Evolutionary conservation across 2,113 vertebrate species (phyloP).

Genomic region (Vicugna pacos): DNA sequence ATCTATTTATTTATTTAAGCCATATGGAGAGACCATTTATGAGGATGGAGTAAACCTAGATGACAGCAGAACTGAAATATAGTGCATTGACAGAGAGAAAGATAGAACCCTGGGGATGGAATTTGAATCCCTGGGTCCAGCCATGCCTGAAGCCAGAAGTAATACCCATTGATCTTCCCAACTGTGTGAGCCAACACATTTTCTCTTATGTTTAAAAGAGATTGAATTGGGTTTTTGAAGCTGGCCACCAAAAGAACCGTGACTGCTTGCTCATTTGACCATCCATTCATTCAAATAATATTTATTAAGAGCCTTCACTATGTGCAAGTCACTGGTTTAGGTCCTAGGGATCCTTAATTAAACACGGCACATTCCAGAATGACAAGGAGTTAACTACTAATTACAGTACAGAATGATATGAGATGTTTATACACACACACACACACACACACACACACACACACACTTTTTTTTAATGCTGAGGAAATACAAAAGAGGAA

Average conservation of each 20-base stretch:
- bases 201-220: slow-evolving; percentile 39
- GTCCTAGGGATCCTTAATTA: neutral
- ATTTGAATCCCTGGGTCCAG: neutral
- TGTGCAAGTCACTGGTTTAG: neutral
- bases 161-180: neutral
- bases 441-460: neutral
- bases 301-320: neutral
- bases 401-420: neutral
- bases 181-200: neutral
- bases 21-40: neutral
- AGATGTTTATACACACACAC: neutral
- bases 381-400: neutral
- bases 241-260: neutral
- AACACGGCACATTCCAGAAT: neutral
- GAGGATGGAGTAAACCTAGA: neutral
- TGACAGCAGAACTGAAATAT: neutral
- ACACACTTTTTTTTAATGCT: neutral
- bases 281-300: neutral
- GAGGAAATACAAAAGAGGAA: neutral
- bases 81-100: neutral
- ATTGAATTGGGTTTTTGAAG: neutral
- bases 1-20: neutral
- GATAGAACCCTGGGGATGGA: neutral
- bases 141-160: neutral
- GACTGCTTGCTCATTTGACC: neutral